Evolutionary conservation across 1,140 invertebrate genomes (phyloP), one percentile per base, ranked within the genome.

Genomic region (Dreissena polymorpha): DNA sequence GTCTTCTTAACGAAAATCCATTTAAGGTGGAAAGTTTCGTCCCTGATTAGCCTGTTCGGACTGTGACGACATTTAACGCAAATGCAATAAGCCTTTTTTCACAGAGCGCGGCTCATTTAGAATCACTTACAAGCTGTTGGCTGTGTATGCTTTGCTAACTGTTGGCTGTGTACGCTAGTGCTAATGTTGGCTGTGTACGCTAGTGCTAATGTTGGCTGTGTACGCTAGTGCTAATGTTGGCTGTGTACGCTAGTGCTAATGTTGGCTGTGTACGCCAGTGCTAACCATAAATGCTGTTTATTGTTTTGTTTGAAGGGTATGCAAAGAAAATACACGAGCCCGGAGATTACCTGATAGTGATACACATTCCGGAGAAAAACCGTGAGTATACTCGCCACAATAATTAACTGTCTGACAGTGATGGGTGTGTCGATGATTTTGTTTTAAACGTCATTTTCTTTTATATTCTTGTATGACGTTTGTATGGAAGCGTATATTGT

Each of bases 351-450:
- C 65, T 79, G 14, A 79, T 79, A 0, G 65, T 70, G 18, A n/a
- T 79, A 21, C 55, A 79, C 60, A 39, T 70, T 53, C 76, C 76
- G 50, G 76, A 79, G 27, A 79, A 79, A 53, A 70, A 70, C 16
- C 76, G 53, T 25, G 25, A 39, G 39, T 70, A 18, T 21, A 70
- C 14, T 5, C 16, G 10, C 29, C 68, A 12, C n/a, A 39, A 21
- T 49, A 39, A 12, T 16, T 2, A n/a, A 25, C 13, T 39, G 8
- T 29, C 25, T 29, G 13, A 49, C 25, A 10, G 10, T 70, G 29
- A 27, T 16, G 68, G 16, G 3, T n/a, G 57, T 60, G 21, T 23
- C 21, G 12, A 23, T 23, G 16, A 60, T 23, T n/a, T 60, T 23
- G 21, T 23, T 60, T 18, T 3, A 6, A n/a, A 18, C 57, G 16